Base-by-base conservation (phyloP, 2,797 vertebrate species). In the Mallotus villosus region DNA sequence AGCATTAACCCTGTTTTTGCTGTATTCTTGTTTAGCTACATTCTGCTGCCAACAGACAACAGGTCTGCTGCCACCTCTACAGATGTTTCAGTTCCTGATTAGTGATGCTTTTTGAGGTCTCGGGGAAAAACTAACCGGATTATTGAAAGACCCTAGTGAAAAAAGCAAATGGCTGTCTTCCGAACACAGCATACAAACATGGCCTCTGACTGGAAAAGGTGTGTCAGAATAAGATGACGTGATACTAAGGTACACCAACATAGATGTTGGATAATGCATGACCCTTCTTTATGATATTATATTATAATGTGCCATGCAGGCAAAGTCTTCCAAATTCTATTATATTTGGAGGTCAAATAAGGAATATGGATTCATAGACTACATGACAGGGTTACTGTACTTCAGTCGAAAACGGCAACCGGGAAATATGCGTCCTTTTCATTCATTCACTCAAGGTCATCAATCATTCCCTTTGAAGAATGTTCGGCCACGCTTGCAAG, bases 381-480 rank as follows among this genome's bases (percentile, higher is more conserved):
- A 17, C 60, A 71, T 51, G 32, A 68, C 27, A 46, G 34, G 60
- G 68, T 74, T 77, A 64, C 51, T 53, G 72, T 63, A 29, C 61
- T 34, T 76, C n/a, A 41, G 49, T 78, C 63, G n/a, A 65, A 77
- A 84, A 74, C 59, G 70, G 77, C 75, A 83, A 78, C 82, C 61
- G 72, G 74, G 66, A 82, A 83, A 81, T 76, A 84, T 75, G 79
- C 67, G 71, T 72, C 59, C 81, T 87, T 46, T 83, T 82, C 82
- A 79, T 89, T 88, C 83, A 88, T 83, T 90, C 70, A 81, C 87
- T 86, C 87, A 75, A 81, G 78, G 60, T 70, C 80, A 85, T 91
- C 85, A 87, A 86, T 89, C 84, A 88, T 90, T 91, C 85, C 63
- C 84, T 91, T 91, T 92, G 87, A 91, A 89, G 87, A 57, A 0